Percentiles rank a stretch among this genome's conserved stretches.
Evolutionary conservation across 2,113 vertebrate genomes (phyloP).

Genomic region (Rafetus swinhoei): DNA sequence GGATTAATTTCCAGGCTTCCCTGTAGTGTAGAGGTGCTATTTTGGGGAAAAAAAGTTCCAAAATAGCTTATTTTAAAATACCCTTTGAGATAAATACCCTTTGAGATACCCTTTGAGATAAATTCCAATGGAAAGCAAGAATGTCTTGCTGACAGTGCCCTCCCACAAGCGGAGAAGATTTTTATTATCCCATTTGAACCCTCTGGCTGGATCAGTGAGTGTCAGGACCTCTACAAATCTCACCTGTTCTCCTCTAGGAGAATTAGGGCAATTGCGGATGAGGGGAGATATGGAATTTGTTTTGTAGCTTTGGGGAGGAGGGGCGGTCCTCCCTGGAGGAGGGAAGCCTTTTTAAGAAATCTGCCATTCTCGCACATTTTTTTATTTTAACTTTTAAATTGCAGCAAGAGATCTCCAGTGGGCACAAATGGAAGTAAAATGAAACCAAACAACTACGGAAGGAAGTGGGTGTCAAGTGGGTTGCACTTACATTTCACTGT

Average conservation of each 20-base stretch:
- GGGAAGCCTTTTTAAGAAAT: background rate
- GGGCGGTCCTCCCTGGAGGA: background rate
- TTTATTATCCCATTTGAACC: background rate
- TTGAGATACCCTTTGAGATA: background rate
- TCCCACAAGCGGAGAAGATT: too few relatives aligned
- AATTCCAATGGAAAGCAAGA: background rate
- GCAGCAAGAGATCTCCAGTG: background rate
- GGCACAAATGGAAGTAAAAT: background rate
- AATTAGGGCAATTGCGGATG: background rate
- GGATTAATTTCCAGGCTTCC: too few relatives aligned
- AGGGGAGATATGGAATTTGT: background rate
- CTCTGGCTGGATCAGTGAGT: background rate
- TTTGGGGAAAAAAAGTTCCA: too few relatives aligned
- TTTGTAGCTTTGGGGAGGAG: background rate
- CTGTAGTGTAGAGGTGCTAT: too few relatives aligned
- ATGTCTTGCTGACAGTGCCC: too few relatives aligned
- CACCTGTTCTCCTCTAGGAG: background rate
- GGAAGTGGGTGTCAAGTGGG: background rate
- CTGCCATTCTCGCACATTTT: background rate
- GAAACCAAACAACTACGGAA: background rate
- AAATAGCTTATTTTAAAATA: too few relatives aligned
- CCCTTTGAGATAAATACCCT: too few relatives aligned
- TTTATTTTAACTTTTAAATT: background rate
- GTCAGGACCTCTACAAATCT: background rate
- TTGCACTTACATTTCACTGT: conserved; percentile 90